Conservation (phyloP, 2,797 vertebrate genomes). For the Melanotaenia pygmaea region DNA sequence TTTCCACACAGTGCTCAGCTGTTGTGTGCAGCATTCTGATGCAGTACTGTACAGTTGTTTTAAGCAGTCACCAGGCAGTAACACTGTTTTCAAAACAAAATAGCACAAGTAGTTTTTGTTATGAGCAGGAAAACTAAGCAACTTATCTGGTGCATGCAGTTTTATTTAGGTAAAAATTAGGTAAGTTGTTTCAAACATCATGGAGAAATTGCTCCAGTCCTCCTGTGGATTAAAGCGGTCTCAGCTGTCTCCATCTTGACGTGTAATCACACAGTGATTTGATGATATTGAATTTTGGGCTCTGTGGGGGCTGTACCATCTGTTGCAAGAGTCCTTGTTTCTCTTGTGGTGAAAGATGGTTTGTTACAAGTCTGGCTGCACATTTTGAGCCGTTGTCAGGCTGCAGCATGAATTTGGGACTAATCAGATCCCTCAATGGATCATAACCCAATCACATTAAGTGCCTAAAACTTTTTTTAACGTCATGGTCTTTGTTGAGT, state of each 20-base stretch:
- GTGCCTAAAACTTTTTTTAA: neutral
- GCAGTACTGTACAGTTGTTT: neutral
- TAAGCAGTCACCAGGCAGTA: neutral
- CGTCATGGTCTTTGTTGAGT: neutral
- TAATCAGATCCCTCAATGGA: conserved; percentile 26
- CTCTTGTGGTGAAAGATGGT: conserved; percentile 19
- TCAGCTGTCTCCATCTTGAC: conserved; percentile 17
- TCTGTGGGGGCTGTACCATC: conserved; percentile 24
- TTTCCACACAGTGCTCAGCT: neutral
- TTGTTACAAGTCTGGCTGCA: conserved; percentile 13
- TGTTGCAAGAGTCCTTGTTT: conserved; percentile 24
- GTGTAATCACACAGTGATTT: conserved; percentile 20
- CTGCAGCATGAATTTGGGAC: conserved; percentile 20
- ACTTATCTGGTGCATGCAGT: neutral
- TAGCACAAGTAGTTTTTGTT: fast-evolving
- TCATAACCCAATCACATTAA: conserved; percentile 17
- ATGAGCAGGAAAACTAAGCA: neutral
- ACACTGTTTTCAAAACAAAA: neutral
- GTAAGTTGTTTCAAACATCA: conserved; percentile 18
- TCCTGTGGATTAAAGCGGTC: conserved; percentile 7
- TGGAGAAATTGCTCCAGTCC: conserved; percentile 9
- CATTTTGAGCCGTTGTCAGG: conserved; percentile 16
- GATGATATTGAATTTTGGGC: conserved; percentile 18
- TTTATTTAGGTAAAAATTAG: neutral
- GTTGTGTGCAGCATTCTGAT: neutral